Conservation (phyloP, 1,140 invertebrate species). For the Lepidostoma basale region DNA sequence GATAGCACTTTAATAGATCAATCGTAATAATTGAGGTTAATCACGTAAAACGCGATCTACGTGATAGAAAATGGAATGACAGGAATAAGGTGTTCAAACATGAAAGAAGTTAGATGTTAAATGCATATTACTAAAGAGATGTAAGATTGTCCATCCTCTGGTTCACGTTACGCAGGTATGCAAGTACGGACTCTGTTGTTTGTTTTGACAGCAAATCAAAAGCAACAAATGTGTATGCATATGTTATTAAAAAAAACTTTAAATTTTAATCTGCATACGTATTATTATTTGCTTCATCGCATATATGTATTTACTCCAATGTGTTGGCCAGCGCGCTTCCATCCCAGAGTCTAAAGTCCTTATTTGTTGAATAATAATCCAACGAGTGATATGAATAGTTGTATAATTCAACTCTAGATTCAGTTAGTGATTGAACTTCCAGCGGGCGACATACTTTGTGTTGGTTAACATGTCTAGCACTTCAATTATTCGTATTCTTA, state of each 20-base stretch:
- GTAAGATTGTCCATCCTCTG: too few species aligned
- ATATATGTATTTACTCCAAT: too few species aligned
- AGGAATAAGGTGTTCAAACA: too few species aligned
- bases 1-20: too few species aligned
- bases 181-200: too few species aligned
- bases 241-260: neutral
- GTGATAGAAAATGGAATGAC: too few species aligned
- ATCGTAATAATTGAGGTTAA: too few species aligned
- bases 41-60: too few species aligned
- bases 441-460: neutral
- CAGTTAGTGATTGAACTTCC: constrained; percentile 1
- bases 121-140: too few species aligned
- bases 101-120: too few species aligned
- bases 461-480: constrained; percentile 27
- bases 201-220: neutral
- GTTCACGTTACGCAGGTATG: too few species aligned
- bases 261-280: neutral
- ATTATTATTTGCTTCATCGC: too few species aligned
- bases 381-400: neutral
- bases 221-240: neutral
- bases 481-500: constrained; percentile 23
- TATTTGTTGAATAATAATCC: constrained; percentile 10
- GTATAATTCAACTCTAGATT: neutral
- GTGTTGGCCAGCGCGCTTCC: neutral
- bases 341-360: constrained; percentile 7